Conservation (phyloP, 1,140 invertebrate genomes). For the Aleiodes sp. region DNA sequence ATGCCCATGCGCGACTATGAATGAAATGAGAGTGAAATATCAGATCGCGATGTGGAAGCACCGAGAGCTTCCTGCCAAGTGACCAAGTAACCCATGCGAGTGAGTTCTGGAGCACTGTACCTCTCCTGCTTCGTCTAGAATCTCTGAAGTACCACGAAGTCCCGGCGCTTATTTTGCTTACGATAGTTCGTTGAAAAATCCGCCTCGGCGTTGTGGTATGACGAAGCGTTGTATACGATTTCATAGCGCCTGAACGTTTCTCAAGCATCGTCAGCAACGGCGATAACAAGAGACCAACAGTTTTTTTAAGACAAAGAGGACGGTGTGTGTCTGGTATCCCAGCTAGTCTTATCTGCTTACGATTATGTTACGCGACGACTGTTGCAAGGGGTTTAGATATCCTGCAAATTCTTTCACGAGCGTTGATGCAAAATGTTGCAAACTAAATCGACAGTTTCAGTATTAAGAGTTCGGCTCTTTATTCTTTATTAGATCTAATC, state of each 20-base stretch:
- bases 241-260: slow-evolving; percentile 37
- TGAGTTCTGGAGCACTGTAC: neutral
- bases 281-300: neutral
- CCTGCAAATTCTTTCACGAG: neutral
- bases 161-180: neutral
- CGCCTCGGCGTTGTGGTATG: neutral
- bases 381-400: neutral
- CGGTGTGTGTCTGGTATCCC: neutral
- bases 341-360: neutral
- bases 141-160: neutral
- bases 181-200: slow-evolving; percentile 13
- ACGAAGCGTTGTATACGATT: slow-evolving; percentile 43
- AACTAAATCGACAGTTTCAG: no score
- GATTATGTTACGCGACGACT: neutral
- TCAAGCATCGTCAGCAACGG: slow-evolving; percentile 48
- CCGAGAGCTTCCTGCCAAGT: slow-evolving; percentile 26
- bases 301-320: neutral
- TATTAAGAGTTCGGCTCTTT: no score
- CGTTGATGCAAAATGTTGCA: neutral
- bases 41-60: slow-evolving; percentile 20
- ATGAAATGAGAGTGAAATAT: slow-evolving; percentile 5
- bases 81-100: neutral
- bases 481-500: no score
- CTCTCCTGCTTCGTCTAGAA: slow-evolving; percentile 6
- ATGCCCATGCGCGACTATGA: neutral